A percentile compares a stretch with the other conserved stretches of the same genome.
Conservation (phyloP, 2,797 vertebrate species). For the Kryptolebias ocellatus region DNA sequence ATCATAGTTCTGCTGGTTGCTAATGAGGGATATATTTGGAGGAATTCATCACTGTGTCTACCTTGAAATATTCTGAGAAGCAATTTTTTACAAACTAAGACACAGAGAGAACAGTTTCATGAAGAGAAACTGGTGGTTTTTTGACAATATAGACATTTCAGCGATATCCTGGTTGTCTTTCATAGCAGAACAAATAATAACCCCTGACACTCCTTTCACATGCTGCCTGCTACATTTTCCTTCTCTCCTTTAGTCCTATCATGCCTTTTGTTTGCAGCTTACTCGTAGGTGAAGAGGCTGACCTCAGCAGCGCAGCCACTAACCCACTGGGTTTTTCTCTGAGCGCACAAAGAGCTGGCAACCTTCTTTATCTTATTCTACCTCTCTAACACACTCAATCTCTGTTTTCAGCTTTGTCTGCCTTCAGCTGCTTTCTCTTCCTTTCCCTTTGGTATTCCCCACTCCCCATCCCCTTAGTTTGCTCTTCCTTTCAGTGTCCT, state of each 20-base stretch:
- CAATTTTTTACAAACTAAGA: slow-evolving; percentile 15
- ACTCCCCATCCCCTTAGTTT: slow-evolving; percentile 20
- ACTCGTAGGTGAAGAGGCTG: slow-evolving; percentile 65
- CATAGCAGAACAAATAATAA: slow-evolving; percentile 64
- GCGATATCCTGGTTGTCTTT: slow-evolving; percentile 38
- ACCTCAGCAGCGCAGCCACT: slow-evolving; percentile 51
- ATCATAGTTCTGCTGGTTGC: slow-evolving; percentile 1
- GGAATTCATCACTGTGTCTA: slow-evolving; percentile 32
- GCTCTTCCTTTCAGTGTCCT: slow-evolving; percentile 40
- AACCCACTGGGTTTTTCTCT: slow-evolving; percentile 49
- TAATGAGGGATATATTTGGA: neutral
- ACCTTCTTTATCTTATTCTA: slow-evolving; percentile 54
- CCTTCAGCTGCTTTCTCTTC: slow-evolving; percentile 16
- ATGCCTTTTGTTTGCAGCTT: slow-evolving; percentile 63
- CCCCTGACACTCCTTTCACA: slow-evolving; percentile 56
- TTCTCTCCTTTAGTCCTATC: slow-evolving; percentile 31
- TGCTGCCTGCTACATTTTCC: slow-evolving; percentile 41
- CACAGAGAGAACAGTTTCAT: slow-evolving; percentile 17
- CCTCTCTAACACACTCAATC: slow-evolving; percentile 41
- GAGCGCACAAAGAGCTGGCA: slow-evolving; percentile 53
- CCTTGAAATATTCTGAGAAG: slow-evolving; percentile 31
- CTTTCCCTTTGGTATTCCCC: slow-evolving; percentile 49
- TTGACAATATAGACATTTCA: slow-evolving; percentile 34
- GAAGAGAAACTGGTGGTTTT: slow-evolving; percentile 19
- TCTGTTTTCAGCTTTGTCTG: slow-evolving; percentile 51